Conservation (phyloP, 2,797 vertebrate species). For the Pseudotriccus pelzelni region DNA sequence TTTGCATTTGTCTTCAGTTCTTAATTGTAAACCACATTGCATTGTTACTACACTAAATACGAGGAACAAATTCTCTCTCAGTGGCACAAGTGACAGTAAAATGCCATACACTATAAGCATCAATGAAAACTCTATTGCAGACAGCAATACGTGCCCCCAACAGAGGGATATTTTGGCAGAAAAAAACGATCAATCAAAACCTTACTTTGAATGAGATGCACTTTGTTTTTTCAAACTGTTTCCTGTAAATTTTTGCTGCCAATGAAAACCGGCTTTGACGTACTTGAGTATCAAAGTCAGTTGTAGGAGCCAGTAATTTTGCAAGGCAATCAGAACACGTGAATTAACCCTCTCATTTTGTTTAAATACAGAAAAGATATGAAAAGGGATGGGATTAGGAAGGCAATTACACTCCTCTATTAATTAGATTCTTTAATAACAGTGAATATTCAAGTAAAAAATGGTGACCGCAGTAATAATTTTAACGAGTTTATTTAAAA, state of each 20-base stretch:
- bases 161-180: background rate
- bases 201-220: background rate
- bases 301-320: background rate
- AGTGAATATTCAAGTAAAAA: background rate
- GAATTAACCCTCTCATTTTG: background rate
- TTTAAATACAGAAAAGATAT: background rate
- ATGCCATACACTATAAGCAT: background rate
- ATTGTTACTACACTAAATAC: background rate
- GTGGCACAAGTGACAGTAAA: background rate
- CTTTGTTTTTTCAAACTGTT: background rate
- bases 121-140: background rate
- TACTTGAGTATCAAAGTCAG: fast-evolving
- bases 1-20: background rate
- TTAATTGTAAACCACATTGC: background rate
- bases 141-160: background rate
- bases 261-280: background rate
- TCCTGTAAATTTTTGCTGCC: background rate
- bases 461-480: background rate
- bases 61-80: background rate
- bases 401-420: background rate
- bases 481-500: background rate
- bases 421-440: background rate
- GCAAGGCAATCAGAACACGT: background rate
- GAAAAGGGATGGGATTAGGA: background rate
- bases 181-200: fast-evolving